Base-by-base conservation (phyloP, 2,113 vertebrate species). In the Mohoua ochrocephala region DNA sequence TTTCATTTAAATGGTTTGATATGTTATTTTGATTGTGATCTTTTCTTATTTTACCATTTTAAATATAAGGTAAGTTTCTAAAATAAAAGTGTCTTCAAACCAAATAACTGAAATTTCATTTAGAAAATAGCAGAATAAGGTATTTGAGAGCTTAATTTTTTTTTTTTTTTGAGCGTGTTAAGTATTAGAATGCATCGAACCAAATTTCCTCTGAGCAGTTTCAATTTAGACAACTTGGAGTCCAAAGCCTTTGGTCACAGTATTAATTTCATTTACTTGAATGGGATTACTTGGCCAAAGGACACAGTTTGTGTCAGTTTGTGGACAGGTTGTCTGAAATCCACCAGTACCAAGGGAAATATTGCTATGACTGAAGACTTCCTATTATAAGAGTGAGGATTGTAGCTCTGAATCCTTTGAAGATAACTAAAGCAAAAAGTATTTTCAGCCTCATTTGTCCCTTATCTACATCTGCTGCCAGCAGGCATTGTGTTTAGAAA, bases 381-480 rank as follows among this genome's bases (percentile, higher is more conserved):
- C 53, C 27, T 65, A 18, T 76, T 81, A 50, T 21, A n/a, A 52
- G 28, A 90, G 18, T 61, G 54, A 91, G 64, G 54, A 65, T 87
- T 89, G 96, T 65, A 81, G 73, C 27, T 84, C 71, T 54, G 63
- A 87, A 89, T 83, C 79, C 42, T 90, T 87, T 87, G 77, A 90
- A 93, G 81, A 82, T 57, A 93, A 74, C 10, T 15, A 35, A 94
- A 35, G 64, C 17, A 84, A 86, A 76, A 93, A 70, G 45, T 84
- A 31, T 88, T 92, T 92, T 91, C 79, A 93, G 41, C 39, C 39
- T 87, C 27, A 70, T 86, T 93, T 94, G 30, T 87, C 39, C 37
- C 80, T 95, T 94, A 91, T 84, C 79, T 90, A 22, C 50, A 70
- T 74, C 76, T 95, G 69, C 64, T 77, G 86, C 89, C 84, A 56